Base-by-base conservation (phyloP, 2,113 vertebrate species). In the Amphiprion percula region DNA sequence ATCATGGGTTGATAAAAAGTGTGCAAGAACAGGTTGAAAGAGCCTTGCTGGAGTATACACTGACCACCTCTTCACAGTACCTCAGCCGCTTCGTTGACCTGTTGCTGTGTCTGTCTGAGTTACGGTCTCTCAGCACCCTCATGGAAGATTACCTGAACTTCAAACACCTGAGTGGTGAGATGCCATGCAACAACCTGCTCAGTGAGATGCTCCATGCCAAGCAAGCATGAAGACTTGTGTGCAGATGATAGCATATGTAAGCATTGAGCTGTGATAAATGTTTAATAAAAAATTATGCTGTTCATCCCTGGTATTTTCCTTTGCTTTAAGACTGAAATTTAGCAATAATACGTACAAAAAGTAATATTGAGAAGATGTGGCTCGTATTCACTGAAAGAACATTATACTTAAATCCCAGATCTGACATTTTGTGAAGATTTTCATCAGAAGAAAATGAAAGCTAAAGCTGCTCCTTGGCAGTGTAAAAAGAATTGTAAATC, bases 131-230 rank as follows among this genome's bases (percentile, higher is more conserved):
- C 76, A 97, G 97, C 92, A 59, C 90, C 86, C 95, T 97, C 76
- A 96, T 96, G 0, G 97, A 98, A 90, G 97, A 98, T 30, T 98
- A 98, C 91, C 96, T 99, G 70, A 95, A 96, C 91, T 94, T 94
- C 91, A 97, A 96, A 79, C 96, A 98, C 92, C 94, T 97, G 84
- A 94, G 94, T 7, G 96, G 95, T 1, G 97, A 98, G 85, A 95
- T 97, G 83, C 96, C 96, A 17, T 96, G 96, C 85, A 97, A 97
- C 95, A 99, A 96, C 94, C 94, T 99, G 76, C 96, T 98, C 78
- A 95, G 96, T 0, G 97, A 99, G 93, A 98, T 99, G 97, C 95
- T 99, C 24, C 96, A 97, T 0, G 96, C 97, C 88, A 99, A 96
- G 88, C 90, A 93, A 94, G 94, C 67, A 4, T 93, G 90, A 93